phyloP scores from a whole-genome alignment of 2,888 invertebrate genomes.

The Hypomecis punctinalis region DNA sequence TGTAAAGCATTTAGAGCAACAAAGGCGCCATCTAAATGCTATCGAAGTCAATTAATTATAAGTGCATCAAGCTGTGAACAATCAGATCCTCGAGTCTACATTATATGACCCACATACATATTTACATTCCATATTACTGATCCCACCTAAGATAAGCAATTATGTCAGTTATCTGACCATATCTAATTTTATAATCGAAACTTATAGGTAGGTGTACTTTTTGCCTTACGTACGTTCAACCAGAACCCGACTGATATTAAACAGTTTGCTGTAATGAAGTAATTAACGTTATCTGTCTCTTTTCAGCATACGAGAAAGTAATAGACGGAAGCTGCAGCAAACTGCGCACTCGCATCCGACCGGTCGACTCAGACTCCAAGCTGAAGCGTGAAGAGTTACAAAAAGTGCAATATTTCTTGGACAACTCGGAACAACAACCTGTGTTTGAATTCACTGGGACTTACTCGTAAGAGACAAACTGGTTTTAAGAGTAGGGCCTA shows the following conservation, averaged over 20 bases:
- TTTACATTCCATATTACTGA: no score
- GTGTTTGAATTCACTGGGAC: constrained; percentile 62
- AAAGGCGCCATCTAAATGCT: no score
- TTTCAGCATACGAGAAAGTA: constrained; percentile 72
- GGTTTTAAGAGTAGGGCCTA: no score
- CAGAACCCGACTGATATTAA: neutral
- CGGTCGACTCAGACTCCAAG: constrained; percentile 65
- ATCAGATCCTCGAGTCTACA: no score
- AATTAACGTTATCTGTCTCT: constrained; percentile 43
- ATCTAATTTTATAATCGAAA: no score
- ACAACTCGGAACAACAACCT: constrained; percentile 60
- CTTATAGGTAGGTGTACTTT: no score
- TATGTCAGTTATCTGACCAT: no score
- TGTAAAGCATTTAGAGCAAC: no score
- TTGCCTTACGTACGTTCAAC: neutral
- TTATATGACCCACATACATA: no score
- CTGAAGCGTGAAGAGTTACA: constrained; percentile 69
- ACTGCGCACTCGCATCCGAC: constrained; percentile 73
- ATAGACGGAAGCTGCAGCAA: constrained; percentile 74
- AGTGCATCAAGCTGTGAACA: no score
- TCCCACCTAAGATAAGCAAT: no score
- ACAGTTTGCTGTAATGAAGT: neutral
- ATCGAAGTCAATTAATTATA: no score
- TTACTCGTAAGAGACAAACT: constrained; percentile 13
- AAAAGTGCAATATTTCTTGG: constrained; percentile 71